Base-by-base conservation (phyloP, 1,140 invertebrate species). In the Ditylenchus dipsaci region DNA sequence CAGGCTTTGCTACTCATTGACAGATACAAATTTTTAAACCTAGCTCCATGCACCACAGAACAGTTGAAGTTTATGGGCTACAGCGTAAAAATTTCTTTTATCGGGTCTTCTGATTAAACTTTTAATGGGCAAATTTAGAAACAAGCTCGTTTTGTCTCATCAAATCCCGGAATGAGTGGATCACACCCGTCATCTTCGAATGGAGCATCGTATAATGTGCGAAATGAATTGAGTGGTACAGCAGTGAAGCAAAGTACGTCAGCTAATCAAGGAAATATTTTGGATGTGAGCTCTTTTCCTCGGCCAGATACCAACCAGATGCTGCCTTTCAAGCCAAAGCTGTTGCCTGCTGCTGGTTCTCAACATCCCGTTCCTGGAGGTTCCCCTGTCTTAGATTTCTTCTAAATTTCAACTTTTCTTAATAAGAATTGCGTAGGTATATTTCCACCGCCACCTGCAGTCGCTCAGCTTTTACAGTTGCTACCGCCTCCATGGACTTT, bases 331-430 rank as follows among this genome's bases (percentile, higher is more conserved):
- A 82, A 82, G 60, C 81, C 80, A 42, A 74, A 77, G 30, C 60
- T 71, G n/a, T 65, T 65, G 8, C 65, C 66, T 8, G 63, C 72
- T 11, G 67, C 38, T 8, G 71, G 47, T 13, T 63, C 68, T 1
- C 80, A 61, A 29, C 80, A 82, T 75, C 81, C 80, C 5, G 78
- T 82, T 3, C 29, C 77, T 33, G 80, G 80, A n/a, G 80, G 78
- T 77, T 62, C 19, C 11, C 29, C 3, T 17, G n/a, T 27, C 11
- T 53, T 23, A 21, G 30, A 61, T 8, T 19, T 33, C 23, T 19
- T 53, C 3, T 8, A 8, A 45, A 13, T 45, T 45, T 3, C 49
- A 53, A 53, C 8, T 53, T 21, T 53, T 19, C 61, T 42, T 17
- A 7, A 53, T 7, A 8, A 7, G 8, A 7, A 19, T 53, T 53